phyloP scores from a whole-genome alignment of 2,113 vertebrate genomes.

The Diadophis punctatus region DNA sequence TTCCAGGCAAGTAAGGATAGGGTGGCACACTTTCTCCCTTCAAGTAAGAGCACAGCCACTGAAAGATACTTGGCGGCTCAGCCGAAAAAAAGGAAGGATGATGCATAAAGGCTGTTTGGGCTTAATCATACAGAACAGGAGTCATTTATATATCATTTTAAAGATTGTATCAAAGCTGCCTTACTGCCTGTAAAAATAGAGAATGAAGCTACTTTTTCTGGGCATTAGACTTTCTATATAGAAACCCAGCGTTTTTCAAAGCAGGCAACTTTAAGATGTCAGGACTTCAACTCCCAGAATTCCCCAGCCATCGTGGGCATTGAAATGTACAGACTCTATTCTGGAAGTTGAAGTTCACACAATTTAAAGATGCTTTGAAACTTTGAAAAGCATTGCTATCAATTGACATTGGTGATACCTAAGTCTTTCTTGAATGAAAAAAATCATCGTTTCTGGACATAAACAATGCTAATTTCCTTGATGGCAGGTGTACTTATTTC shows the following conservation, averaged over 20 bases:
- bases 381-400: background rate
- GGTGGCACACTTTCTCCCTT: slow-evolving; percentile 76
- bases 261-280: background rate
- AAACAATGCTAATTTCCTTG: background rate
- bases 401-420: background rate
- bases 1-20: slow-evolving; percentile 86
- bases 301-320: background rate
- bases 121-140: slow-evolving; percentile 59
- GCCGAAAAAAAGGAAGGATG: slow-evolving; percentile 79
- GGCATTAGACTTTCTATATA: background rate
- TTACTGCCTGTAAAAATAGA: background rate
- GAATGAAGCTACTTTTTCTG: background rate
- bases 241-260: background rate
- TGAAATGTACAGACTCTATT: background rate
- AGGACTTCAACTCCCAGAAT: background rate
- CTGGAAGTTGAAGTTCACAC: background rate
- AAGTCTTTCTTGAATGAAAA: background rate
- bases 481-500: no score
- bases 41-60: slow-evolving; percentile 89
- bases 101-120: slow-evolving; percentile 85
- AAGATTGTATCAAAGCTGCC: background rate
- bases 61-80: slow-evolving; percentile 88
- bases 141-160: background rate
- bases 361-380: background rate
- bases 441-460: background rate